These are phyloP conservation scores for Branchellion lobata DNA, from an alignment of 2,888 invertebrate genomes.

Conservation along the genomic window DNA sequence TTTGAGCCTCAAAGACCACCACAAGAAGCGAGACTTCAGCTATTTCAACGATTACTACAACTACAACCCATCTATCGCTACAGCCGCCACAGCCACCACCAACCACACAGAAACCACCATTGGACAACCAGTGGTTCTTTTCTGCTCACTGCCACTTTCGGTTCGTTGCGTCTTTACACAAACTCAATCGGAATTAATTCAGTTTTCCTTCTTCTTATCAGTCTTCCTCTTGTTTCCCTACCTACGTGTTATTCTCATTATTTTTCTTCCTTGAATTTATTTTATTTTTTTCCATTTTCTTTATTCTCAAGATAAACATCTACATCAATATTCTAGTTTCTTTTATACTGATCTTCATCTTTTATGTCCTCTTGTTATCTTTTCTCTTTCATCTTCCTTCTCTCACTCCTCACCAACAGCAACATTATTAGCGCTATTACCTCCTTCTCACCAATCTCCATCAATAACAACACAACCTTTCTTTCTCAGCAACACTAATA, in stretches of 20 bases:
- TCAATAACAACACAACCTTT: background rate
- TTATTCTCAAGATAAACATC: too few species aligned
- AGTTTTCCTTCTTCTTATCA: too few species aligned
- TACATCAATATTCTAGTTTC: too few species aligned
- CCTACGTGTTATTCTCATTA: background rate
- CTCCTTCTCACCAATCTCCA: background rate
- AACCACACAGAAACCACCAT: slow-evolving; percentile 21
- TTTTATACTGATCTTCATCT: too few species aligned
- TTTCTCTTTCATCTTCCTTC: background rate
- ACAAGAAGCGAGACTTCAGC: too few species aligned
- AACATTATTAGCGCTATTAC: background rate
- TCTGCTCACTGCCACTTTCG: slow-evolving; percentile 9
- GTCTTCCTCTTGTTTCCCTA: too few species aligned
- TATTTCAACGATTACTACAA: too few species aligned
- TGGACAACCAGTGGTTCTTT: slow-evolving; percentile 20
- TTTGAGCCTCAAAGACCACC: too few species aligned
- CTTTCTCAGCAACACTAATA: too few species aligned
- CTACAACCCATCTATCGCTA: too few species aligned
- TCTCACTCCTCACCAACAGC: background rate
- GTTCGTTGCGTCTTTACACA: too few species aligned
- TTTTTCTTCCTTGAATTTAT: background rate
- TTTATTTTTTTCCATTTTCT: background rate
- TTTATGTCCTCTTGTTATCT: background rate
- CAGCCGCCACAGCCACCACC: background rate
- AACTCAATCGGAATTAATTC: too few species aligned